A percentile compares a stretch with the other conserved stretches of the same genome.
Evolutionary conservation across 2,797 vertebrate genomes (phyloP).

Genomic region (Dromococcyx pavoninus): DNA sequence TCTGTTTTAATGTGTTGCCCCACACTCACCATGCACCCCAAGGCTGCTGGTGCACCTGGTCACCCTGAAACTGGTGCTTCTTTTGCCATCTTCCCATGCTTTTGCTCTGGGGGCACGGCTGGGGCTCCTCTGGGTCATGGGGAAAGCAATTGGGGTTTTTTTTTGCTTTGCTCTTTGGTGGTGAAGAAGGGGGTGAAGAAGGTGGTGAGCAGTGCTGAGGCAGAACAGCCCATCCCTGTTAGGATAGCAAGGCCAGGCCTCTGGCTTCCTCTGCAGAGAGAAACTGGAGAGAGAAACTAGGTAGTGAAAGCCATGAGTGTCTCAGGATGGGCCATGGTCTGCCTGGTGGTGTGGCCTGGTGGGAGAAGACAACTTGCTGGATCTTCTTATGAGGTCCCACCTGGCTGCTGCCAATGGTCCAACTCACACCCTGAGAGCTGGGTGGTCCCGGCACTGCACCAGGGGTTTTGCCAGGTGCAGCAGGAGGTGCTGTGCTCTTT

Average conservation of each 20-base stretch:
- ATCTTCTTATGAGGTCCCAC: not conserved
- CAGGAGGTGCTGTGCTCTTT: not conserved
- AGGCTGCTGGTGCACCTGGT: not conserved
- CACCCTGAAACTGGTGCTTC: not conserved
- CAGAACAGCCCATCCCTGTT: not conserved
- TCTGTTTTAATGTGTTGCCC: not conserved
- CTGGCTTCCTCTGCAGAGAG: not conserved
- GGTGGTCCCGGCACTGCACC: fast-evolving
- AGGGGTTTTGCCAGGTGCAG: not conserved
- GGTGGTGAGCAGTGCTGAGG: not conserved
- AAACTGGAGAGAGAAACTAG: not conserved
- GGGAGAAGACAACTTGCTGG: not conserved
- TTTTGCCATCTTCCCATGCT: fast-evolving
- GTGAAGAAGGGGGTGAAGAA: not conserved
- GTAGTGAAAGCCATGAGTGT: not conserved
- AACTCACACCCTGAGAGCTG: fast-evolving
- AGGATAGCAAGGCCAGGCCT: not conserved
- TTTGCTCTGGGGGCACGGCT: not conserved
- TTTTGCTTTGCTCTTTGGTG: not conserved
- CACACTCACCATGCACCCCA: fast-evolving
- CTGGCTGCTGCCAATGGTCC: not conserved
- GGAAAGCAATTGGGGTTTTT: not conserved
- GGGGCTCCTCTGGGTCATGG: not conserved
- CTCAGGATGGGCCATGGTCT: not conserved
- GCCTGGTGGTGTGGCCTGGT: not conserved